Evolutionary conservation across 2,888 invertebrate genomes (phyloP), one percentile per base, ranked within the genome.

Genomic region (Himalopsyche kuldschensis): DNA sequence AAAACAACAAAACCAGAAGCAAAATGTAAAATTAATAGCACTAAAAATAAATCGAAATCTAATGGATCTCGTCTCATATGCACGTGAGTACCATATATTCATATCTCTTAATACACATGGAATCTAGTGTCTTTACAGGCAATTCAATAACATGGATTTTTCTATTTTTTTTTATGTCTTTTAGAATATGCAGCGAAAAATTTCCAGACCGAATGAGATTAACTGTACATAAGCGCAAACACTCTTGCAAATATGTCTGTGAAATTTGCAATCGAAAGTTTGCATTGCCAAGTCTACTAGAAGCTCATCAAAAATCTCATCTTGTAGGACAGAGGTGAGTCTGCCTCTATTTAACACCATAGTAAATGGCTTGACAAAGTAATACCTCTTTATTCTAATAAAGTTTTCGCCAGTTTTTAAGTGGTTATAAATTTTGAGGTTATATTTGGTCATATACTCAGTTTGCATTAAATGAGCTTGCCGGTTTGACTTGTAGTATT

Each of bases 181-280:
- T 41, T 63, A 84, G 82, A n/a, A 31, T 78, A 17, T 84, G 84
- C 47, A 15, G 20, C 5, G 76, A 80, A 35, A 20, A 31, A 5
- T 84, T 84, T 79, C 4, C 46, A 24, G 32, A 27, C 20, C n/a
- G 41, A 20, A 24, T 8, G 32, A 24, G 11, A 47, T 20, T 81
- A 20, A 31, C 27, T 41, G 30, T 63, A 8, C 83, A 83, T 63
- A 81, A 80, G 30, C 41, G 35, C 24, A 31, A 20, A n/a, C 81
- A 81, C 63, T 76, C 75, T 8, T 78, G 78, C 75, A 82, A 84
- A 35, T 76, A 83, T 46, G 77, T 80, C 20, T 84, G 84, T 48
- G 30, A 78, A 69, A 79, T 82, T 27, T 84, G 84, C 69, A 84
- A 77, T 17, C 63, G 69, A 35, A 69, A 24, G 10, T 84, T 82